Base-by-base conservation (phyloP, 2,888 invertebrate genomes). In the Megalurothrips usitatus region DNA sequence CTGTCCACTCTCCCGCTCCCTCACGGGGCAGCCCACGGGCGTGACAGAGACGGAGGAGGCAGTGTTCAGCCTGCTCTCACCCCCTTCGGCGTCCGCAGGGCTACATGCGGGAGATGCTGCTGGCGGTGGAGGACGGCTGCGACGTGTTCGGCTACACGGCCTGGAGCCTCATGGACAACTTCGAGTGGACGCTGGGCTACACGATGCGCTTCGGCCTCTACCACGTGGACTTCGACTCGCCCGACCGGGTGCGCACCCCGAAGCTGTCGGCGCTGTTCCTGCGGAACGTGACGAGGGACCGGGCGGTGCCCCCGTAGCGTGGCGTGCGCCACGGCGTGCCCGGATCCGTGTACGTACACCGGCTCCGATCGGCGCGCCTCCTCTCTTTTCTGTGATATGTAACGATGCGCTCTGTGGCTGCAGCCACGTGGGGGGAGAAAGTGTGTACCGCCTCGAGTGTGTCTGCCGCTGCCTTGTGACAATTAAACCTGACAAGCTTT, bases 111-210 rank as follows among this genome's bases (percentile, higher is more conserved):
- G 88, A 88, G 4, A 81, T 90, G 82, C 82, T 90, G 28, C 88
- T 89, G 81, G 90, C 90, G 0, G 88, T 90, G 78, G 88, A 89
- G 14, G 89, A 90, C 81, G 87, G 86, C 1, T 89, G 90, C n/a
- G 88, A 88, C 14, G 88, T 91, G 0, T 87, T 89, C 12, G 93
- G 92, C 0, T 96, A 94, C 85, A 91, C 93, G 0, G 91, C 92
- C 81, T 95, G 95, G 94, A 93, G 93, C 83, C 87, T 96, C 23
- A 89, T 95, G 87, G 95, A 96, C 85, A 94, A 94, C 85, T 94
- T 92, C 86, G 95, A 96, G 86, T 95, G 95, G 95, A 89, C 89
- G 82, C 88, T 90, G 78, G 95, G 95, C 47, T 95, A 90, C 85
- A 91, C 91, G 91, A 85, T 87, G 12, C 88, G 88, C 84, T 89